Evolutionary conservation across 2,113 vertebrate species (phyloP).

Genomic region (Lophochroa leadbeateri): DNA sequence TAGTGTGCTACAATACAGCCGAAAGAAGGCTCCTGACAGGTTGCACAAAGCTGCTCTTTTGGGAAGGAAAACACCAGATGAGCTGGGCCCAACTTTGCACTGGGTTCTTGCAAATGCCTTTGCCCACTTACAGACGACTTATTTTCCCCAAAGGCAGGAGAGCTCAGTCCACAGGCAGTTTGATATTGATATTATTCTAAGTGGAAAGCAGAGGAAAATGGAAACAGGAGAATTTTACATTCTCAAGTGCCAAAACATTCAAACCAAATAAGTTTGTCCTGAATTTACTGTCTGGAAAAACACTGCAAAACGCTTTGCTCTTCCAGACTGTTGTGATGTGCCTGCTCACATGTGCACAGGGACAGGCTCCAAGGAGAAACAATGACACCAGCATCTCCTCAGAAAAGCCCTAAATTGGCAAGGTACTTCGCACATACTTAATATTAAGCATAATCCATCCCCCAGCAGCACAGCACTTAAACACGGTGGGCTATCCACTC

Average conservation of each 20-base stretch:
- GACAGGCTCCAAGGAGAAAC: slow-evolving; percentile 9
- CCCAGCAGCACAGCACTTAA: background rate
- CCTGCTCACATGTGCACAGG: background rate
- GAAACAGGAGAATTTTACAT: background rate
- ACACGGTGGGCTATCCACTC: background rate
- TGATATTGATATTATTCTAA: background rate
- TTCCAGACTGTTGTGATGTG: background rate
- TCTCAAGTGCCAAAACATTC: background rate
- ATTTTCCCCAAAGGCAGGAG: background rate
- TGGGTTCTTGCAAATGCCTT: background rate
- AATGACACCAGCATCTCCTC: background rate
- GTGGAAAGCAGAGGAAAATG: background rate
- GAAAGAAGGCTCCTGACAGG: too few species aligned
- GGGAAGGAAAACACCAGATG: too few species aligned
- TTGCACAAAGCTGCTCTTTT: too few species aligned
- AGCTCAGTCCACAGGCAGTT: background rate
- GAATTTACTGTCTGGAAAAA: slow-evolving; percentile 24
- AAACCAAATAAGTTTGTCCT: slow-evolving; percentile 4
- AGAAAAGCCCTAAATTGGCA: background rate
- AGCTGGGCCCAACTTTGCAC: background rate
- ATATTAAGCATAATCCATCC: background rate
- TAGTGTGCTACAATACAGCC: too few species aligned
- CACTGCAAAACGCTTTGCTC: background rate
- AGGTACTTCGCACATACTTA: background rate
- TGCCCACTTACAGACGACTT: background rate